Conservation (phyloP, 2,113 vertebrate species). For the Rallus limicola region DNA sequence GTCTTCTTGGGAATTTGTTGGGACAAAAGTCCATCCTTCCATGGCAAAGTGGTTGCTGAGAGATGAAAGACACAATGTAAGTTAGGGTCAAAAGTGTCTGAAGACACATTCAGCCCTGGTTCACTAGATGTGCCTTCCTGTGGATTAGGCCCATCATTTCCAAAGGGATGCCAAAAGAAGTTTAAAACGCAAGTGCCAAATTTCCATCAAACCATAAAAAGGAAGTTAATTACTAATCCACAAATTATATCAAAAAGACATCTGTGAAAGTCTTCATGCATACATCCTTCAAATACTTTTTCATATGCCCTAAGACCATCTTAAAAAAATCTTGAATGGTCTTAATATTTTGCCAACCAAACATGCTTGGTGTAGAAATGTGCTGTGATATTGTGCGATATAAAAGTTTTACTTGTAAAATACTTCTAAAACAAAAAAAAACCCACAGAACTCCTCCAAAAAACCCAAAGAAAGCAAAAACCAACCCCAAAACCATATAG, state of each 20-base stretch:
- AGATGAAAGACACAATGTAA: neutral
- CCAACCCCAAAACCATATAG: neutral
- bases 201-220: neutral
- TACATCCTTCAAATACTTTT: neutral
- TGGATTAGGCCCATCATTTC: neutral
- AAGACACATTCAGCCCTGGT: neutral
- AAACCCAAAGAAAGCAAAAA: neutral
- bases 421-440: neutral
- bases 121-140: neutral
- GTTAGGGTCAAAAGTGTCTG: neutral
- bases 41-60: neutral
- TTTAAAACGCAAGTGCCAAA: neutral
- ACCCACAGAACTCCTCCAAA: neutral
- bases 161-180: neutral
- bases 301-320: neutral
- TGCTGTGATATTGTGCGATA: neutral
- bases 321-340: neutral
- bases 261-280: neutral
- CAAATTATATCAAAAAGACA: neutral
- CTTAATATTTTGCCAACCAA: neutral
- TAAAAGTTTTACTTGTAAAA: neutral
- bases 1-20: neutral
- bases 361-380: neutral
- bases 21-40: neutral
- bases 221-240: neutral